Evolutionary conservation across 1,140 invertebrate species (phyloP).

Genomic region (Hyles euphorbiae): DNA sequence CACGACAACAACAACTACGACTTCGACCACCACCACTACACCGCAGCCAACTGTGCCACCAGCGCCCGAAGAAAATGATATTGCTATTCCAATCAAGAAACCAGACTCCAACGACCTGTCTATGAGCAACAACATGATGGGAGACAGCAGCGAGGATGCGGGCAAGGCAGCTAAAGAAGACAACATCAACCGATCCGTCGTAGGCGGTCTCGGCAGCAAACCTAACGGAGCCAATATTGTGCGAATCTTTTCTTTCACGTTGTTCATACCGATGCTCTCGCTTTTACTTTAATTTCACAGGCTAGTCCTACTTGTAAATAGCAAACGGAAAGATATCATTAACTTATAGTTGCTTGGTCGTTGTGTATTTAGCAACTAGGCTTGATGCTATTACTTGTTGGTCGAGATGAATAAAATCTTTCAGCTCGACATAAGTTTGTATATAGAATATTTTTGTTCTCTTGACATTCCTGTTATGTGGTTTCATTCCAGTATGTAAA

Average conservation of each 20-base stretch:
- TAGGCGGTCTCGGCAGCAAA: slow-evolving; percentile 55
- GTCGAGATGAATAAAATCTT: neutral
- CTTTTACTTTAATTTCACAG: slow-evolving; percentile 46
- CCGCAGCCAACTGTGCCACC: slow-evolving; percentile 71
- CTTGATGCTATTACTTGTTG: slow-evolving; percentile 47
- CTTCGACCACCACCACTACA: slow-evolving; percentile 79
- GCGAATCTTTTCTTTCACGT: slow-evolving; percentile 32
- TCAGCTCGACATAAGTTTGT: slow-evolving; percentile 40
- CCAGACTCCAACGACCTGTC: slow-evolving; percentile 45
- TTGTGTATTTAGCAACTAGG: slow-evolving; percentile 48
- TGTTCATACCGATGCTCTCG: slow-evolving; percentile 44
- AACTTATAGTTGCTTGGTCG: slow-evolving; percentile 48
- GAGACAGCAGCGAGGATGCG: slow-evolving; percentile 54
- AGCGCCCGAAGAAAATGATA: slow-evolving; percentile 58
- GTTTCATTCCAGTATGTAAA: slow-evolving; percentile 67
- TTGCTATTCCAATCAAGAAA: slow-evolving; percentile 44
- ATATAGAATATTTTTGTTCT: slow-evolving; percentile 56
- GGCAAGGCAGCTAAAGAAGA: slow-evolving; percentile 57
- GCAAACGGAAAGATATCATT: slow-evolving; percentile 39
- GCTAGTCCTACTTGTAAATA: slow-evolving; percentile 57
- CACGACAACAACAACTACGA: slow-evolving; percentile 83
- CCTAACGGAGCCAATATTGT: slow-evolving; percentile 35
- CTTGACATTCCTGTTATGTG: slow-evolving; percentile 67
- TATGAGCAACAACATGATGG: slow-evolving; percentile 48
- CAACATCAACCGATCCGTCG: slow-evolving; percentile 54